Percentiles rank a stretch among this genome's conserved stretches.
These are phyloP conservation scores for Drosophila subquinaria DNA, from an alignment of 2,888 invertebrate genomes.

Conservation along the genomic window DNA sequence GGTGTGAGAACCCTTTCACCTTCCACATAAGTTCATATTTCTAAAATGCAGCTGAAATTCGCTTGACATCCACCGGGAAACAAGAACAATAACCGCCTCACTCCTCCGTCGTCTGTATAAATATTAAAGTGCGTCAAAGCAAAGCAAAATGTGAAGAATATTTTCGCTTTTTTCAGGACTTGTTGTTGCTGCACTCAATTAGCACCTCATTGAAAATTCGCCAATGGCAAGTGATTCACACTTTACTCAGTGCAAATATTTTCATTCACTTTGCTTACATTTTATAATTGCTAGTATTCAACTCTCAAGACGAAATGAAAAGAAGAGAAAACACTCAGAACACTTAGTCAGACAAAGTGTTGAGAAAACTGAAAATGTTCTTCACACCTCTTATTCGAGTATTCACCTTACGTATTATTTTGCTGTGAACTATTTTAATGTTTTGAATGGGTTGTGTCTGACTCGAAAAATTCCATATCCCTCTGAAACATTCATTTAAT, in stretches of 20 bases:
- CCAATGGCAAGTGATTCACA: not conserved
- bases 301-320: not conserved
- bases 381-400: not conserved
- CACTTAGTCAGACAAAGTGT: slow-evolving; percentile 4
- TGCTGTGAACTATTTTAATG: not conserved
- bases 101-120: not conserved
- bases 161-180: not conserved
- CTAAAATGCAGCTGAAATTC: not conserved
- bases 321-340: slow-evolving; percentile 3
- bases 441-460: not conserved
- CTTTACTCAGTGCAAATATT: slow-evolving; percentile 9
- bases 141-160: not conserved
- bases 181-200: slow-evolving; percentile 11
- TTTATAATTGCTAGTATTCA: slow-evolving; percentile 46
- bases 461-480: no score
- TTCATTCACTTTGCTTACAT: slow-evolving; percentile 43
- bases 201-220: slow-evolving; percentile 7
- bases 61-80: not conserved
- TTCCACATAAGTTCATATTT: slow-evolving; percentile 2
- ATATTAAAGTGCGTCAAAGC: not conserved
- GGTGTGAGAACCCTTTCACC: slow-evolving; percentile 5
- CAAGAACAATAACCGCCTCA: not conserved
- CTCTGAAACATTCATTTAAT: not conserved
- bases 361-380: slow-evolving; percentile 9
- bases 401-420: not conserved